Evolutionary conservation across 2,797 vertebrate genomes (phyloP).

Genomic region (Sebastes iracundus): DNA sequence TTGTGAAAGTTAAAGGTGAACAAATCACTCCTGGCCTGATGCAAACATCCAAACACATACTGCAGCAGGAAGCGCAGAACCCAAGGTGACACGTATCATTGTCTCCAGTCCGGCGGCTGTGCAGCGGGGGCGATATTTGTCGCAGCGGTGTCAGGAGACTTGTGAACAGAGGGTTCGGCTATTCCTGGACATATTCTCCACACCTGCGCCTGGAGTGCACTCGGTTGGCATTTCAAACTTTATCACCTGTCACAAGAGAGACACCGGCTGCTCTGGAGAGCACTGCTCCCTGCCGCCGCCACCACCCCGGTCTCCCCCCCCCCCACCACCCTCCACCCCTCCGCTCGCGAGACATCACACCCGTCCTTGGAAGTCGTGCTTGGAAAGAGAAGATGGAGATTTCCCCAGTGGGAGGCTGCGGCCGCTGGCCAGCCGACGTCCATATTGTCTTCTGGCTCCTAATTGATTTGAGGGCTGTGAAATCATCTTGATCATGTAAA

Average conservation of each 20-base stretch:
- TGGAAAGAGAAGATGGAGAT: slow-evolving; percentile 27
- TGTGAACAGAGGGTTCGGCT: slow-evolving; percentile 63
- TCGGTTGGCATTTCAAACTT: slow-evolving; percentile 71
- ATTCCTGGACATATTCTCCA: slow-evolving; percentile 70
- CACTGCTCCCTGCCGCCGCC: neutral
- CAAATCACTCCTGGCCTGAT: neutral
- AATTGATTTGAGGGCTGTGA: slow-evolving; percentile 35
- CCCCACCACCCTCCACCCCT: neutral
- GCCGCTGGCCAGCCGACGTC: slow-evolving; percentile 26
- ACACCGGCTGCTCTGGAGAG: slow-evolving; percentile 49
- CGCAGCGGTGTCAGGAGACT: slow-evolving; percentile 47
- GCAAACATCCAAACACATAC: neutral
- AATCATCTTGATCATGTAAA: slow-evolving; percentile 18
- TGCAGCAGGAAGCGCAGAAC: neutral
- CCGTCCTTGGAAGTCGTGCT: slow-evolving; percentile 47
- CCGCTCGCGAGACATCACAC: slow-evolving; percentile 20
- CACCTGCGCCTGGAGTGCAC: slow-evolving; percentile 61
- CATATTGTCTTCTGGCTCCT: slow-evolving; percentile 27
- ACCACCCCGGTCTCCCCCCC: too few species aligned
- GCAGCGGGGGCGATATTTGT: slow-evolving; percentile 37
- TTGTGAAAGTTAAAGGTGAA: neutral
- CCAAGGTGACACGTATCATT: slow-evolving; percentile 58
- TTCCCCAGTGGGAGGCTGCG: slow-evolving; percentile 29
- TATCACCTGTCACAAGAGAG: slow-evolving; percentile 74
- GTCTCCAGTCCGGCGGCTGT: slow-evolving; percentile 17